phyloP scores from a whole-genome alignment of 2,113 vertebrate genomes.

The Microcebus jonahi region DNA sequence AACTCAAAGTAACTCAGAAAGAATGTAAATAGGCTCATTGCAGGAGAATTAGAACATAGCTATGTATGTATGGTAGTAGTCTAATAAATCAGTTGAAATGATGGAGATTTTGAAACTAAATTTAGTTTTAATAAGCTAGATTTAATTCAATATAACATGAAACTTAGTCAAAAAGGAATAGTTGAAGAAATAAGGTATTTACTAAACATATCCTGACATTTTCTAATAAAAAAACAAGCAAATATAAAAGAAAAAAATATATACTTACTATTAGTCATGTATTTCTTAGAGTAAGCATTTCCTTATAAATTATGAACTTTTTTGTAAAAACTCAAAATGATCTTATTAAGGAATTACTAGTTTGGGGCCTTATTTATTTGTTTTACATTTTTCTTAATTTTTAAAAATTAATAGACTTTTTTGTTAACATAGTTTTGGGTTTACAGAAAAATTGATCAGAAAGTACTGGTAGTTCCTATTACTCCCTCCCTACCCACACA shows the following conservation, averaged over 20 bases:
- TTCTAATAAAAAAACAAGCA: neutral
- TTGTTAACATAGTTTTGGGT: neutral
- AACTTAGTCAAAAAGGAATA: conserved; percentile 17
- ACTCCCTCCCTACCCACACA: neutral
- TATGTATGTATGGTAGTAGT: neutral
- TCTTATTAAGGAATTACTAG: neutral
- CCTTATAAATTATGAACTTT: neutral
- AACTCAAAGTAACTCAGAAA: conserved; percentile 29
- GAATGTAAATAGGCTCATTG: neutral
- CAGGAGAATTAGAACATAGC: neutral
- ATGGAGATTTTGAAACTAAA: neutral
- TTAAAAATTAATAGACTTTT: neutral
- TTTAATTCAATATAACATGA: neutral
- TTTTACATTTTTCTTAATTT: neutral
- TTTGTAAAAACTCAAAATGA: neutral
- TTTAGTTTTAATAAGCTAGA: neutral
- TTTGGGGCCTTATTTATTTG: neutral
- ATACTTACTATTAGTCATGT: neutral
- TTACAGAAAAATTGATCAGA: neutral
- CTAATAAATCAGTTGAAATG: neutral
- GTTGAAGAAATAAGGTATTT: conserved; percentile 36
- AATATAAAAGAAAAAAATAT: neutral
- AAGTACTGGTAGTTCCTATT: neutral
- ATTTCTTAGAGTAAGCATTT: neutral
- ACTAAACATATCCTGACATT: conserved; percentile 10